A percentile compares a stretch with the other conserved stretches of the same genome.
These are phyloP conservation scores for Suncus etruscus DNA, from an alignment of 2,113 vertebrate genomes.

Conservation along the genomic window DNA sequence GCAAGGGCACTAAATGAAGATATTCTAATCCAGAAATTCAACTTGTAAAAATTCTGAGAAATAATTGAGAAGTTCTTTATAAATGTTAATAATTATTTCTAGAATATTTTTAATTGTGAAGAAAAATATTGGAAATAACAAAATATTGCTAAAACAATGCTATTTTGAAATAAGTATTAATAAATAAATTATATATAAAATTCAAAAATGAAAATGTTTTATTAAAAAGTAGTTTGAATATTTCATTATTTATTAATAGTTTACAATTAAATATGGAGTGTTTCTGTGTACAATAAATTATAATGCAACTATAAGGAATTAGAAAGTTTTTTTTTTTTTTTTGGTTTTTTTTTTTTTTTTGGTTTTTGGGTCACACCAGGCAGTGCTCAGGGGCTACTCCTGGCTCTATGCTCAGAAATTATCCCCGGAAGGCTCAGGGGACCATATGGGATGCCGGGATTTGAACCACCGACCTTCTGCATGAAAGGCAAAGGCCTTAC, in stretches of 20 bases:
- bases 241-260: too few relatives aligned
- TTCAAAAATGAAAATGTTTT: too few relatives aligned
- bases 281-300: neutral
- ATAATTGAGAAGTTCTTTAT: neutral
- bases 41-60: slow-evolving; percentile 34
- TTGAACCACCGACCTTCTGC: too few relatives aligned
- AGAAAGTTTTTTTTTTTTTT: fast-evolving
- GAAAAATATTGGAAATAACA: neutral
- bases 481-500: too few relatives aligned
- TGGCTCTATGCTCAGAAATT: too few relatives aligned
- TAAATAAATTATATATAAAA: neutral
- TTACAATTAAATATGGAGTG: too few relatives aligned
- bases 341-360: too few relatives aligned
- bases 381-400: too few relatives aligned
- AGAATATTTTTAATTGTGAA: neutral
- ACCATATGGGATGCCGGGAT: too few relatives aligned
- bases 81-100: slow-evolving; percentile 13
- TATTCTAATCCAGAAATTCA: slow-evolving; percentile 28
- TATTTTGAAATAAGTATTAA: neutral
- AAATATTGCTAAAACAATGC: neutral
- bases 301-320: neutral
- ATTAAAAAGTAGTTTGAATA: too few relatives aligned
- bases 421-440: too few relatives aligned
- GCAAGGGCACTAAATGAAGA: neutral
- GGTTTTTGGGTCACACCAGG: too few relatives aligned